Base-by-base conservation (phyloP, 2,113 vertebrate genomes). In the Gopherus flavomarginatus region DNA sequence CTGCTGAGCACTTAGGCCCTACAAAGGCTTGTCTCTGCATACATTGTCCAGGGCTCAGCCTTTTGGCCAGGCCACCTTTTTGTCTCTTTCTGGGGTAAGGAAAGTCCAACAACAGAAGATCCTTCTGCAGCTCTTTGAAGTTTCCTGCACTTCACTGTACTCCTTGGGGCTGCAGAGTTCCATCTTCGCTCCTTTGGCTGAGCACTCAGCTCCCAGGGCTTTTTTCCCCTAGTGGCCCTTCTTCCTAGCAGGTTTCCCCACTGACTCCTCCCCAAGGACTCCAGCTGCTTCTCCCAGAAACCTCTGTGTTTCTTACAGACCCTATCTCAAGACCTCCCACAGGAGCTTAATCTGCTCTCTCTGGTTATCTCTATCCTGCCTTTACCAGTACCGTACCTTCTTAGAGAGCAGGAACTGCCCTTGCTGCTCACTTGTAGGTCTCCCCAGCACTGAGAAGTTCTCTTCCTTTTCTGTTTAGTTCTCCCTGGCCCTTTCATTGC, bases 261-360 rank as follows among this genome's bases (percentile, higher is more conserved):
- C 62, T 95, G 87, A 80, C 50, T 92, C 92, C 38, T 95, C 80
- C 53, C 57, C 84, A 88, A 78, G 85, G 93, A 93, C 90, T 92
- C 86, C 3, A 85, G 29, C 26, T 79, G 44, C 59, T 90, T 4
- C 87, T 94, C 56, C 16, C 14, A n/a, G 62, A 35, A 69, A n/a
- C 35, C 31, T 69, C 17, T 6, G 13, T 65, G 59, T 14, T 69
- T 69, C 62, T 69, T 69, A n/a, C 16, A 69, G 31, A 69, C 62
- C 29, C 31, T 62, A 62, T 62, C 59, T 31, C 62, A n/a, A 35
- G 62, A 16, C 62, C 62, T 69, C 35, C 62, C 31, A 69, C 35
- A 69, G 14, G 8, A n/a, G 14, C 62, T n/a, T n/a, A 31, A 35
- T 14, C 14, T 65, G 59, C 31, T 69, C 29, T 35, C 62, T 59